phyloP scores from a whole-genome alignment of 2,888 invertebrate species.

The Epinotia bilunana region DNA sequence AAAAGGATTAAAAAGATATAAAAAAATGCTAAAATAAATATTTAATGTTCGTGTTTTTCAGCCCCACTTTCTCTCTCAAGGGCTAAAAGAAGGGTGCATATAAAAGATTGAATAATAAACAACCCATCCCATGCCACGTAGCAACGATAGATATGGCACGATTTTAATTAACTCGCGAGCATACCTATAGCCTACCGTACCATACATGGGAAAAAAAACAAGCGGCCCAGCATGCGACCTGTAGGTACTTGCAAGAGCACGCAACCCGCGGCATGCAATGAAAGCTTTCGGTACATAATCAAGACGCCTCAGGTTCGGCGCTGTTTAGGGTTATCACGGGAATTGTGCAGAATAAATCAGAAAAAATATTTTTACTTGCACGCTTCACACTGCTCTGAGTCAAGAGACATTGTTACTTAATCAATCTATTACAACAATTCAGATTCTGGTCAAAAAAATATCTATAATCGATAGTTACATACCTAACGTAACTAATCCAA shows the following conservation, averaged over 20 bases:
- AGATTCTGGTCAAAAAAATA: no score
- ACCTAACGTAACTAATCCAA: no score
- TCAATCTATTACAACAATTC: no score
- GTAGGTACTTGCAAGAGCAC: slow-evolving; percentile 62
- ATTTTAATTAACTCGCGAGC: slow-evolving; percentile 42
- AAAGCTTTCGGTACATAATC: slow-evolving; percentile 64
- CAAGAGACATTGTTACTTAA: no score
- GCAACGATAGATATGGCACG: slow-evolving; percentile 41
- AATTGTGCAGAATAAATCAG: no score
- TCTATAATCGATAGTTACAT: no score
- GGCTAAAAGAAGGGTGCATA: slow-evolving; percentile 36
- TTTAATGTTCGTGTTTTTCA: slow-evolving; percentile 22
- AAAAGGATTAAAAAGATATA: no score
- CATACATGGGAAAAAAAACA: slow-evolving; percentile 52
- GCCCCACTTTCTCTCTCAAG: slow-evolving; percentile 18
- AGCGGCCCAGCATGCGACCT: slow-evolving; percentile 67
- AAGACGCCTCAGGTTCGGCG: slow-evolving; percentile 55
- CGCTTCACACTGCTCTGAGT: background rate
- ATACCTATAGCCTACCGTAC: slow-evolving; percentile 33
- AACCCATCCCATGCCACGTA: slow-evolving; percentile 19
- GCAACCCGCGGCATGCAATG: slow-evolving; percentile 71
- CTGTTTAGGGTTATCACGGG: slow-evolving; percentile 56
- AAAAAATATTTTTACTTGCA: background rate
- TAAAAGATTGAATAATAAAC: slow-evolving; percentile 40
- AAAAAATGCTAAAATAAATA: slow-evolving; percentile 2